Conservation (phyloP, 1,140 invertebrate genomes). For the Hylyphantes graminicola region DNA sequence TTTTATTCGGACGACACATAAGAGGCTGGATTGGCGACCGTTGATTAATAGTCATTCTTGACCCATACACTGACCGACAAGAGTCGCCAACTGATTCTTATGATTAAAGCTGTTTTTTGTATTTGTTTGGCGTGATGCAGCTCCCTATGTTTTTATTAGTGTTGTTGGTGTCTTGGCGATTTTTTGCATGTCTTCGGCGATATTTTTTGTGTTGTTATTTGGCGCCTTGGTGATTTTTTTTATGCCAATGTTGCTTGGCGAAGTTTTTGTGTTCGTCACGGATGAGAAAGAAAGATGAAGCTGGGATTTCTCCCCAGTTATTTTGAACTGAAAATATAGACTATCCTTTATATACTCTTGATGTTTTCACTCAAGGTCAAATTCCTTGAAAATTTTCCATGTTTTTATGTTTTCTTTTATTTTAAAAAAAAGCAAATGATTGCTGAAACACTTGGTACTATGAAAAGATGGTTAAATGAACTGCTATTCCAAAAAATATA, state of each 20-base stretch:
- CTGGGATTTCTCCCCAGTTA: no score
- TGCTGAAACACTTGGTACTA: no score
- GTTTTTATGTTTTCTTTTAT: no score
- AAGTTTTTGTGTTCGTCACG: no score
- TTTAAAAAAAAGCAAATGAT: no score
- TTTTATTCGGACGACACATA: slow-evolving; percentile 12
- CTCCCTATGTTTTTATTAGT: not conserved
- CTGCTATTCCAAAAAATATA: no score
- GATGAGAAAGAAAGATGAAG: no score
- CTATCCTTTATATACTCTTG: no score
- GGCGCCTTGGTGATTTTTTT: not conserved
- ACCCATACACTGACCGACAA: slow-evolving; percentile 45
- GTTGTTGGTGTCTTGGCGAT: not conserved
- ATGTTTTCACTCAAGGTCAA: no score
- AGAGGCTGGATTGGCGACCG: slow-evolving; percentile 3
- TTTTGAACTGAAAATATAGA: no score
- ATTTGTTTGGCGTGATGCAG: not conserved
- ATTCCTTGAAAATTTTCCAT: no score
- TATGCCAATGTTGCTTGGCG: not conserved
- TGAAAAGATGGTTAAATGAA: no score
- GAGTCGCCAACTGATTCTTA: slow-evolving; percentile 49
- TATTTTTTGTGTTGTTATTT: not conserved
- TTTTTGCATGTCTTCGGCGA: not conserved
- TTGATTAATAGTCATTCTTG: slow-evolving; percentile 56
- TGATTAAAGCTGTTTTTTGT: not conserved